Base-by-base conservation (phyloP, 2,888 invertebrate species). In the Aspidiotus rigidus region DNA sequence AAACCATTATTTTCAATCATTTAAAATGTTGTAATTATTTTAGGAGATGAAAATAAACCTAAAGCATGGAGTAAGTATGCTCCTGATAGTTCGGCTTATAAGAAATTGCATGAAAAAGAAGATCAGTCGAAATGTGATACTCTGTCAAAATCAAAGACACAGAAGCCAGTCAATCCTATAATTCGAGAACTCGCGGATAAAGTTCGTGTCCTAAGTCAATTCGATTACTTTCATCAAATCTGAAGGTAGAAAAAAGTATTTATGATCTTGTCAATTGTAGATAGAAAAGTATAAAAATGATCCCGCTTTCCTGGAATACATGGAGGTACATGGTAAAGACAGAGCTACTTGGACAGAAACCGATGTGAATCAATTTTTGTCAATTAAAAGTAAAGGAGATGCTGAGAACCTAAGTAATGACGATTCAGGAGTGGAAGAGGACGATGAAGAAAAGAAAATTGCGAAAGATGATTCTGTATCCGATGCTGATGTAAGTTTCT, bases 1-100 rank as follows among this genome's bases (percentile, higher is more conserved):
- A 54, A 44, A 60, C 17, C 28, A 39, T 42, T 53, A 15, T 13
- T 15, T 57, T 2, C 40, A 2, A 5, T 62, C 49, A 9, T 44
- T 40, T 42, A n/a, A 28, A 59, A 53, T 62, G 28, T 16, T 44
- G 15, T 10, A 0, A 28, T 64, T 62, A 66, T 71, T 69, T 15
- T 71, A 80, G 83, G 83, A 54, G 85, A 85, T 76, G 76, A 83
- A 56, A 82, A 82, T 64, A 95, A 95, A 78, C 91, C 93, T 1
- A 85, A 90, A 78, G 85, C 95, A 0, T 95, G 95, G 94, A 96
- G 94, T 78, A 94, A 93, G 80, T 88, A 95, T 80, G 85, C 93
- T 0, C 78, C 83, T 53, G 92, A 92, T 71, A 90, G 88, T 77
- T 83, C 85, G 70, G 84, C 84, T 7, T 84, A 82, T 75, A 83